These are phyloP conservation scores for Stichopus horrens DNA, from an alignment of 53 echinoderm and acorn worm genomes.

Conservation along the genomic window DNA sequence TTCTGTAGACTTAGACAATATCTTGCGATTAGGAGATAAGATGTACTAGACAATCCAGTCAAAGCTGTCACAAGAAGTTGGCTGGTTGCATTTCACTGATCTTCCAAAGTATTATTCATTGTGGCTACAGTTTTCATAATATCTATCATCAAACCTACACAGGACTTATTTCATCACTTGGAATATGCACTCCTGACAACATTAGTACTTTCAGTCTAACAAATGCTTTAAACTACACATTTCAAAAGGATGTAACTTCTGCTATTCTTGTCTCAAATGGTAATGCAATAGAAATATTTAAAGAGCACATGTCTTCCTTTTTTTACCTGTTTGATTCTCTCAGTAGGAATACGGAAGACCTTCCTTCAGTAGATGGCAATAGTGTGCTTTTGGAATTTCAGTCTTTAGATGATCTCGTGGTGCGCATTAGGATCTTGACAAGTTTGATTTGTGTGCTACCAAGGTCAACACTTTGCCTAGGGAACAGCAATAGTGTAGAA, in stretches of 20 bases:
- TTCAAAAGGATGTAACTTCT: too few species aligned
- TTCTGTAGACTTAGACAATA: too few species aligned
- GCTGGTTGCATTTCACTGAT: neutral
- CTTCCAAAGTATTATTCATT: neutral
- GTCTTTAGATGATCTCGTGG: neutral
- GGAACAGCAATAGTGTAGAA: too few species aligned
- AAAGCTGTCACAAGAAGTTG: too few species aligned
- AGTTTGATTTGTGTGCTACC: too few species aligned
- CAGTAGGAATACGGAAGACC: neutral
- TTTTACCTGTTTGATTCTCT: slow-evolving; percentile 4
- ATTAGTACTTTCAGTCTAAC: neutral
- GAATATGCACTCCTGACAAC: neutral
- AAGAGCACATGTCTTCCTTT: neutral
- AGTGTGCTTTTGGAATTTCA: neutral
- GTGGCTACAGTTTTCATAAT: neutral
- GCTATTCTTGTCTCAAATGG: too few species aligned
- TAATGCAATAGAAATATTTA: too few species aligned
- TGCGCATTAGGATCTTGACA: neutral
- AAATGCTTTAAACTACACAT: too few species aligned
- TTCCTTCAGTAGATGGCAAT: neutral
- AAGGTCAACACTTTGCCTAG: too few species aligned
- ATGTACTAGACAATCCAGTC: too few species aligned
- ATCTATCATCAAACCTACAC: neutral
- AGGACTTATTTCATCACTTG: neutral
- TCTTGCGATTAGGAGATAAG: too few species aligned